These are phyloP conservation scores for Pteria penguin DNA, from an alignment of 2,888 invertebrate species.

Conservation along the genomic window DNA sequence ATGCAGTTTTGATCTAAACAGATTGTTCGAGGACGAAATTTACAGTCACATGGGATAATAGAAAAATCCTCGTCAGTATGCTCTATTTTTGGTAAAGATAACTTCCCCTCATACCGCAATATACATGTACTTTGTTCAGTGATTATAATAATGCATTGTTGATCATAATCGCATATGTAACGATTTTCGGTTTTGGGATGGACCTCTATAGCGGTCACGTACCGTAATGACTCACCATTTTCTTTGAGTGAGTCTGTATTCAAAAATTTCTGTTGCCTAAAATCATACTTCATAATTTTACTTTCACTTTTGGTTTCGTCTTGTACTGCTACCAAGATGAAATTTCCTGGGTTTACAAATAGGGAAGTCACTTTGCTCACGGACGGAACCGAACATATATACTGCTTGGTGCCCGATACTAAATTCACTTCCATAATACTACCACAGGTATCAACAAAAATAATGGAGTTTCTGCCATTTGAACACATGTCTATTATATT, in stretches of 20 bases:
- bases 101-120: background rate
- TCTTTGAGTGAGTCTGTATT: background rate
- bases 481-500: background rate
- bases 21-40: background rate
- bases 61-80: background rate
- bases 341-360: background rate
- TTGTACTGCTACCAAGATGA: background rate
- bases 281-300: background rate
- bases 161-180: background rate
- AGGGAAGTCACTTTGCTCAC: background rate
- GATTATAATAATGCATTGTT: background rate
- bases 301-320: no score
- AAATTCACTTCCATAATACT: background rate
- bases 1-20: background rate
- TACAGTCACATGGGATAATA: background rate
- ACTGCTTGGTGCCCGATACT: background rate
- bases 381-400: background rate
- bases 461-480: background rate
- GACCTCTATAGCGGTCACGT: background rate
- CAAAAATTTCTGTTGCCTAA: background rate
- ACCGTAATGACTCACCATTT: background rate
- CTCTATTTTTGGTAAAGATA: background rate
- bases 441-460: background rate
- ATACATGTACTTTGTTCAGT: background rate
- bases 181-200: background rate